Conservation (phyloP, 2,797 vertebrate genomes). For the Sebastes steindachneri region DNA sequence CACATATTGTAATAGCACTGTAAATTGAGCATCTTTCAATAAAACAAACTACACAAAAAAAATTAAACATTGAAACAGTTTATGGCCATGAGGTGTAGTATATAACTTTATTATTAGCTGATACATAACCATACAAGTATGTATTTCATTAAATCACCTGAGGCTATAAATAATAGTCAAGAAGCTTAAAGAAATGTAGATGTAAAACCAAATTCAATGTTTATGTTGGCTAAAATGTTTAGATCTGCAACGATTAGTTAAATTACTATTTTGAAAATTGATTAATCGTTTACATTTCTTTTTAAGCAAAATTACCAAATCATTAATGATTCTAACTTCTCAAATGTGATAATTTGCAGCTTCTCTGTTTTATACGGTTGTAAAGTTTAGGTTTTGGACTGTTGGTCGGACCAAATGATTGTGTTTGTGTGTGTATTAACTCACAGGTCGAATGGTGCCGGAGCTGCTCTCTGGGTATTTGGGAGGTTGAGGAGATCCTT, state of each 20-base stretch:
- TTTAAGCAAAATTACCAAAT: no score
- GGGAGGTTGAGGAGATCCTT: constrained; percentile 86
- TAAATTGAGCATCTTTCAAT: neutral
- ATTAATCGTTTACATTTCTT: no score
- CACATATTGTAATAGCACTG: neutral
- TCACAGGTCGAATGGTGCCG: constrained; percentile 92
- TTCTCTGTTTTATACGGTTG: neutral
- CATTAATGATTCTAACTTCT: neutral
- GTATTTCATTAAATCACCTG: neutral
- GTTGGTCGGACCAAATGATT: neutral
- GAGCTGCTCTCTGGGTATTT: constrained; percentile 87
- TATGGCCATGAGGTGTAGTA: neutral
- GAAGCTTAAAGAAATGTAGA: neutral
- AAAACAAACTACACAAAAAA: neutral
- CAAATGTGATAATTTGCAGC: neutral
- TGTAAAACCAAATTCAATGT: neutral
- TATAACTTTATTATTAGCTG: neutral
- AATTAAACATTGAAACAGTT: neutral
- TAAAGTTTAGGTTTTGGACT: neutral
- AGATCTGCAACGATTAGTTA: no score
- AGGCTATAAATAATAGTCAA: neutral
- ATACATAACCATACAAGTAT: neutral
- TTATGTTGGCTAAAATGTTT: no score
- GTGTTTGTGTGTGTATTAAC: constrained; percentile 44
- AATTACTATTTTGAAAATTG: no score